Percentiles rank a stretch among this genome's conserved stretches.
Conservation (phyloP, 2,888 invertebrate genomes). For the Disparrhopalites patrizii region DNA sequence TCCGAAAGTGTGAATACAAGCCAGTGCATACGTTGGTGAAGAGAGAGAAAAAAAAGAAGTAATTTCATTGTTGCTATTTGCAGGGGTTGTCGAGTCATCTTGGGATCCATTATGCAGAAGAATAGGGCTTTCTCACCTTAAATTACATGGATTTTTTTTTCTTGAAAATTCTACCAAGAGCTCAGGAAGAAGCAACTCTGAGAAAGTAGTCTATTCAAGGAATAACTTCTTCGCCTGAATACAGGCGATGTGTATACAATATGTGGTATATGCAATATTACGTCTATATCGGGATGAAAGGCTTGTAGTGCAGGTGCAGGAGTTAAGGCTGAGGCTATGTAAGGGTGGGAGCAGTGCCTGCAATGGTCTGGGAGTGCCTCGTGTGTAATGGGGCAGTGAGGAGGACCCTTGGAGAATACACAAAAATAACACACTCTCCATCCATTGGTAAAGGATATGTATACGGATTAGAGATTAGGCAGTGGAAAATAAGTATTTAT, state of each 20-base stretch:
- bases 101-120: constrained; percentile 27
- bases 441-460: too few species aligned
- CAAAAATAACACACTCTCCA: too few species aligned
- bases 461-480: too few species aligned
- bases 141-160: constrained; percentile 23
- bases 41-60: constrained; percentile 18
- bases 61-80: constrained; percentile 29
- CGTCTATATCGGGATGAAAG: too few species aligned
- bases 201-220: background rate
- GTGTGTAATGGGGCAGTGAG: background rate
- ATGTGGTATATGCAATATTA: too few species aligned
- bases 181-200: background rate
- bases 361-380: background rate
- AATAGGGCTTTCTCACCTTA: constrained; percentile 25
- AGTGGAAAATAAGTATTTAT: too few species aligned
- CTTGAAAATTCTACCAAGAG: background rate
- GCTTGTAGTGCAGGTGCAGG: too few species aligned
- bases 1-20: constrained; percentile 16
- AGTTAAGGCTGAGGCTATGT: background rate
- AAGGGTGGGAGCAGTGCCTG: background rate
- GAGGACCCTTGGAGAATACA: background rate
- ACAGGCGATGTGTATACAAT: background rate
- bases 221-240: background rate
- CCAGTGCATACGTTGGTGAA: constrained; percentile 5
- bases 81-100: constrained; percentile 30